Evolutionary conservation across 2,888 invertebrate species (phyloP), one percentile per base, ranked within the genome.

Genomic region (Liodrosophila aerea): DNA sequence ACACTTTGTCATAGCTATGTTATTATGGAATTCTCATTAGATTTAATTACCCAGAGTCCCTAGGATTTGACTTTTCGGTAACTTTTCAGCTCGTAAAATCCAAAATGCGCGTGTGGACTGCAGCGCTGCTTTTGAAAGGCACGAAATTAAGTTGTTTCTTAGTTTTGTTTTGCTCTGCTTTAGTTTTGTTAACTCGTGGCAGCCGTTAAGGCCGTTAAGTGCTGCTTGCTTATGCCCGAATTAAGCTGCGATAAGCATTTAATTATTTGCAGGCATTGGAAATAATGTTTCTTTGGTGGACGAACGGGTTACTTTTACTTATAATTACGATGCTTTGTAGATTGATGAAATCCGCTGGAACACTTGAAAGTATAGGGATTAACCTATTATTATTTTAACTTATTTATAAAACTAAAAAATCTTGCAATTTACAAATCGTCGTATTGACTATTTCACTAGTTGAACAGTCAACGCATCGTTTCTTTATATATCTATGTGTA

Each of bases 21-120:
- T 82, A 76, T 83, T 85, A 82, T 83, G 85, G 71, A 80, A 82
- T 78, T 76, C 73, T 75, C 71, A 85, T 85, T 73, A 80, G 83
- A 85, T 82, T 82, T 85, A 82, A 82, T 78, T 83, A 73, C 73
- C 62, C 7, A 29, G 45, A 60, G 62, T 64, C 66, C 70, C 61
- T 51, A 18, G 43, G 46, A 52, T 33, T 64, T 53, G 11, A 46
- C 30, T 60, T 45, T 56, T 64, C 49, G 72, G 61, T 61, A 61
- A 67, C 58, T 76, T 83, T 82, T 73, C 61, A 75, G 76, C 69
- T 70, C 76, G 52, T 85, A 84, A 83, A 83, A 66, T 47, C 37
- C 39, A 37, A 44, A 65, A 61, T 57, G 63, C 59, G 63, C 56
- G 62, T 54, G 62, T 60, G 34, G 31, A 56, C 37, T 53, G 29